These are phyloP conservation scores for Rhipidura dahli DNA, from an alignment of 2,113 vertebrate genomes.

Conservation along the genomic window DNA sequence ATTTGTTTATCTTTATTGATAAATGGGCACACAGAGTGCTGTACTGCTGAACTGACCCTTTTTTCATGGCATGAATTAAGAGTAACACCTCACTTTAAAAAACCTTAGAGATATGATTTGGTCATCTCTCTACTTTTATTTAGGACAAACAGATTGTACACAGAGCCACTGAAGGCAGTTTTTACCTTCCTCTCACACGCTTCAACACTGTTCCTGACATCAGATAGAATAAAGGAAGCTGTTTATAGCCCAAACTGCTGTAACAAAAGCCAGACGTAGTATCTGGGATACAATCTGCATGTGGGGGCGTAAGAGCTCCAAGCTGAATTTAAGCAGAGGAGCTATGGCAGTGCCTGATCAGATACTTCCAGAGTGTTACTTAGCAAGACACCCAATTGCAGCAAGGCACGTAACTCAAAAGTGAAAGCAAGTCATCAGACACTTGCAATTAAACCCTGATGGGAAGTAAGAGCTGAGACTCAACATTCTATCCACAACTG, in stretches of 20 bases:
- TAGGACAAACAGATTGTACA: background rate
- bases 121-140: background rate
- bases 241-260: conserved; percentile 1
- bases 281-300: conserved; percentile 27
- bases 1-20: background rate
- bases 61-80: background rate
- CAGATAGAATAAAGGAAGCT: conserved; percentile 10
- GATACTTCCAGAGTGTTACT: background rate
- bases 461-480: background rate
- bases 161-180: background rate
- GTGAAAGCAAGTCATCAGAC: background rate
- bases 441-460: background rate
- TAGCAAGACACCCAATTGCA: background rate
- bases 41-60: background rate
- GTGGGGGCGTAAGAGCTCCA: background rate
- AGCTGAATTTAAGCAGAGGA: conserved; percentile 21
- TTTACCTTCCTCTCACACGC: background rate
- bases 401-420: background rate
- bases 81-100: background rate
- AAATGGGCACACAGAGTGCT: background rate
- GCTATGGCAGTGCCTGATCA: background rate
- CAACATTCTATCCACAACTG: rapidly evolving
- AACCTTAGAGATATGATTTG: background rate
- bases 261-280: conserved; percentile 17
- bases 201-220: background rate